These are phyloP conservation scores for Xestoiulus laeticollis DNA, from an alignment of 2,888 invertebrate genomes.

Conservation along the genomic window DNA sequence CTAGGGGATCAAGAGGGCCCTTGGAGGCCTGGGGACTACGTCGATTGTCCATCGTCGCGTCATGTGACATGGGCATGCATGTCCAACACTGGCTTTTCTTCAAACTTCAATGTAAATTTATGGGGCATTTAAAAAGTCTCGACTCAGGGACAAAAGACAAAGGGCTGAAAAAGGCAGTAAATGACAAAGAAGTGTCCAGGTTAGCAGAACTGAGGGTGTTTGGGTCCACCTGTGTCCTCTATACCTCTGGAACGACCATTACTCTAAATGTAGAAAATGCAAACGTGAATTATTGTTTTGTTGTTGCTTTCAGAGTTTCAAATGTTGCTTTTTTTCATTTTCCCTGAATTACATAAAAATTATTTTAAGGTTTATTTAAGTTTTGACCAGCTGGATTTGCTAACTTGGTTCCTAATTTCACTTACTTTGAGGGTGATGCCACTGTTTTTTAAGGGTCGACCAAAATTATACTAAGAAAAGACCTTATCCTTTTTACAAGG, in stretches of 20 bases:
- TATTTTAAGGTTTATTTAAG: neutral
- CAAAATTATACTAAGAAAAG: no score
- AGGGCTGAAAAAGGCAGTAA: neutral
- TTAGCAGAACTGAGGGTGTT: constrained; percentile 15
- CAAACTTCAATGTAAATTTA: neutral
- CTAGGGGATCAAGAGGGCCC: neutral
- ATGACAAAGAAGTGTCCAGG: neutral
- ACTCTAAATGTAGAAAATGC: no score
- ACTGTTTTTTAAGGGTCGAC: neutral
- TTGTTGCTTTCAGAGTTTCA: neutral
- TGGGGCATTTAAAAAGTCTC: constrained; percentile 17
- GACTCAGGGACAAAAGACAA: neutral
- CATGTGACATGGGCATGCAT: neutral
- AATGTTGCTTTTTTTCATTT: neutral
- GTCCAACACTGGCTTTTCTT: constrained; percentile 23
- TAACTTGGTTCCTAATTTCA: neutral
- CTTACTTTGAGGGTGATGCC: neutral
- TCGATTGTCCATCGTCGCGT: neutral
- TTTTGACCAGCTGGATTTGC: neutral
- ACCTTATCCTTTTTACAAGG: no score
- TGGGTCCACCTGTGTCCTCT: neutral
- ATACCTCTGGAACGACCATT: neutral
- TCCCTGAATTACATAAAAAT: neutral
- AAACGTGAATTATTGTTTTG: no score
- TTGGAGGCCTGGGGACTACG: neutral